Evolutionary conservation across 1,140 invertebrate species (phyloP), one percentile per base, ranked within the genome.

Genomic region (Arion vulgaris): DNA sequence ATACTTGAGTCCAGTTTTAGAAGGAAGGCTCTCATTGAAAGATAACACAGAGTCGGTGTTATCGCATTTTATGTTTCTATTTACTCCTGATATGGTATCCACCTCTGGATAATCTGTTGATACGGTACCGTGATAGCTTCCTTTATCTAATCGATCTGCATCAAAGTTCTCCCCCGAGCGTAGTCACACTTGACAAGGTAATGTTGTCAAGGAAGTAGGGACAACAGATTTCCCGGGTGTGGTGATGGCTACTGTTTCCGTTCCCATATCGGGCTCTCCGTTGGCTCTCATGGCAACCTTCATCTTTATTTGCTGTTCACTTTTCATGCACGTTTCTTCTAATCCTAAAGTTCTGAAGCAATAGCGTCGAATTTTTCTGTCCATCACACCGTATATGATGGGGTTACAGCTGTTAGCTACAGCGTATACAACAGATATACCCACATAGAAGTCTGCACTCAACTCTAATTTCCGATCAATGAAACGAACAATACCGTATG

Each of bases 331-430:
- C 5, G 17, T 77, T 19, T 85, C 62, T 51, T 85, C 84, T 41
- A 86, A 39, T 26, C 84, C 84, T 15, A 91, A 71, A 23, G 85
- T 86, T 38, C 88, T 75, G 72, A 91, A 88, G 83, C 90, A 91
- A 41, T 88, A 89, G 23, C 86, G 85, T 45, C 90, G 83, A 34
- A 92, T 90, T 74, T 89, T 87, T 45, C 84, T 86, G 83, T 92
- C 92, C 92, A 92, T 92, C 13, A 88, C 84, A 9, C 92, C 91
- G 78, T 92, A 92, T 15, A 92, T 88, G 62, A 92, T 86, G 15
- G 92, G 91, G 76, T 91, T 92, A 68, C 87, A 87, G 80, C 88
- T 88, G 76, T 92, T 92, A 28, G 90, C 91, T 4, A 92, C 87
- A 19, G 90, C 91, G 86, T 92, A 92, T 62, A 91, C 87, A 15